A percentile compares a stretch with the other conserved stretches of the same genome.
These are phyloP conservation scores for Dynastes hyllus DNA, from an alignment of 2,888 invertebrate species.

Conservation along the genomic window DNA sequence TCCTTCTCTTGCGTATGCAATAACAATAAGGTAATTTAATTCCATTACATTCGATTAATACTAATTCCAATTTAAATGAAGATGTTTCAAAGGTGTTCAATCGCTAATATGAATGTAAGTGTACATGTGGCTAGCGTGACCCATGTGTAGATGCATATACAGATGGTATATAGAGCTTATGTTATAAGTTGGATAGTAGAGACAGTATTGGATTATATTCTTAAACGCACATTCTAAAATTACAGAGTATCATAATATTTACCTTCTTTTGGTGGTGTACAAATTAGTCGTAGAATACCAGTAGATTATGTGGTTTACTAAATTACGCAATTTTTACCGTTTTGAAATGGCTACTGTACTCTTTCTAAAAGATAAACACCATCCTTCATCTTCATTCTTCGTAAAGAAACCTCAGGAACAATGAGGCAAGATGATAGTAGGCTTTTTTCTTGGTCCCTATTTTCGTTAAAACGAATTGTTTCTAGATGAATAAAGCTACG, in stretches of 20 bases:
- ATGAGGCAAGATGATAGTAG: too few species aligned
- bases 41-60: neutral
- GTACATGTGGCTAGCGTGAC: constrained; percentile 31
- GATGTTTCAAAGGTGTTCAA: constrained; percentile 4
- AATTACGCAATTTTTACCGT: too few species aligned
- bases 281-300: too few species aligned
- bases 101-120: neutral
- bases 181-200: neutral
- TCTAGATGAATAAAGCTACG: too few species aligned
- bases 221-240: constrained; percentile 4
- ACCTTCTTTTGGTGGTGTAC: neutral
- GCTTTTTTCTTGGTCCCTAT: too few species aligned
- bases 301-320: too few species aligned
- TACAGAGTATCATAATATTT: constrained; percentile 12
- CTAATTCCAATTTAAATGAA: constrained; percentile 17
- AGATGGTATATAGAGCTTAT: constrained; percentile 22
- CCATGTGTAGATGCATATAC: neutral
- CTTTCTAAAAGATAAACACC: too few species aligned
- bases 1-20: neutral
- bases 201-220: constrained; percentile 25
- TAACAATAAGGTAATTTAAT: neutral
- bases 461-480: too few species aligned
- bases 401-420: too few species aligned
- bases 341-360: too few species aligned
- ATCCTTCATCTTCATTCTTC: too few species aligned